These are phyloP conservation scores for Aspidoscelis tigris DNA, from an alignment of 2,113 vertebrate genomes.

Conservation along the genomic window DNA sequence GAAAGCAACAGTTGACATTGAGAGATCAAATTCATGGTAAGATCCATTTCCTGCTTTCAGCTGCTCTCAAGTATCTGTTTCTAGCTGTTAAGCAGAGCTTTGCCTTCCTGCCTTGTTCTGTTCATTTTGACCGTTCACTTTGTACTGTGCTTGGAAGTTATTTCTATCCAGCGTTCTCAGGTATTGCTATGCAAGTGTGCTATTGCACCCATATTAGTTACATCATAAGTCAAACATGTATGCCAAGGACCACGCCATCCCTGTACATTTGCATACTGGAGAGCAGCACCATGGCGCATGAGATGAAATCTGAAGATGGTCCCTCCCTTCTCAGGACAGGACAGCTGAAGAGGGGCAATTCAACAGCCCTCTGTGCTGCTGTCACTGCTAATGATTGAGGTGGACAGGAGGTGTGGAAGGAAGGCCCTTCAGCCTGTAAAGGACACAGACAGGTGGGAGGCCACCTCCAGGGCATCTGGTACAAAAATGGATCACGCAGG, in stretches of 20 bases:
- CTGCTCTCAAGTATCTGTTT: background rate
- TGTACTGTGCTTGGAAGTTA: background rate
- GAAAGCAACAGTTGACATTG: background rate
- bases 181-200: background rate
- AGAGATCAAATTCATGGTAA: background rate
- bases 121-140: background rate
- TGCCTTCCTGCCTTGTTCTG: background rate
- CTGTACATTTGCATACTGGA: slow-evolving; percentile 40
- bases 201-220: background rate
- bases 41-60: background rate
- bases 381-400: slow-evolving; percentile 93
- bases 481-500: slow-evolving; percentile 85
- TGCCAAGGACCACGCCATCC: background rate
- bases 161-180: background rate
- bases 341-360: slow-evolving; percentile 96
- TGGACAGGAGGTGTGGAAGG: slow-evolving; percentile 90
- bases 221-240: background rate
- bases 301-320: slow-evolving; percentile 40
- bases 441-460: slow-evolving; percentile 95
- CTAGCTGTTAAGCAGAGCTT: background rate
- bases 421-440: slow-evolving; percentile 87
- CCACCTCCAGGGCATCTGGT: slow-evolving; percentile 56
- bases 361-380: slow-evolving; percentile 82
- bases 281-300: slow-evolving; percentile 24
- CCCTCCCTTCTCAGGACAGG: slow-evolving; percentile 44